Conservation (phyloP, 2,797 vertebrate species). For the Amphiprion clarkii region DNA sequence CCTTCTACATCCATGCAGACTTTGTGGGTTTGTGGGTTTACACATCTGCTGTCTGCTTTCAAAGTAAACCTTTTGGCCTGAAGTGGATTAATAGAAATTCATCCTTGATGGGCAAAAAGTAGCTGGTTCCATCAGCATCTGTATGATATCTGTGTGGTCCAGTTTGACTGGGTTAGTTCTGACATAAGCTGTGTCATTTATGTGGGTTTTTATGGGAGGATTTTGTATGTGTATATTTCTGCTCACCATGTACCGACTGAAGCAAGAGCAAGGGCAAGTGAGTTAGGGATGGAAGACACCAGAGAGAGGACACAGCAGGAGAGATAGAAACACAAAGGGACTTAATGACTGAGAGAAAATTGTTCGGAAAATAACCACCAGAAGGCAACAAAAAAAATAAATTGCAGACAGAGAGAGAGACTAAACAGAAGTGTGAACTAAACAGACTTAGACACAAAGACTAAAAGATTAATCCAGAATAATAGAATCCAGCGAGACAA, state of each 20-base stretch:
- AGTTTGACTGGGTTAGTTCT: neutral
- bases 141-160: too few species aligned
- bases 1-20: too few species aligned
- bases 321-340: constrained; percentile 22
- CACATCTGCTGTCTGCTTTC: too few species aligned
- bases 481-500: constrained; percentile 12
- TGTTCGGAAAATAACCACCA: constrained; percentile 2
- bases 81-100: neutral
- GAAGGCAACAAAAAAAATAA: constrained; percentile 5
- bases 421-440: neutral
- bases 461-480: constrained; percentile 21
- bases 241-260: neutral
- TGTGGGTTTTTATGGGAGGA: neutral
- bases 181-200: neutral
- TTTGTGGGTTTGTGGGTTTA: too few species aligned
- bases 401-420: neutral
- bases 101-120: too few species aligned
- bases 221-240: neutral
- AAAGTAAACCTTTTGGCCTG: too few species aligned
- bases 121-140: too few species aligned
- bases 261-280: neutral
- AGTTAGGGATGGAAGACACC: constrained; percentile 1
- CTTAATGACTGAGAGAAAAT: constrained; percentile 11
- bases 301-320: constrained; percentile 20
- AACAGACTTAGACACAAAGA: constrained; percentile 21